Evolutionary conservation across 1,140 invertebrate genomes (phyloP).

Genomic region (Zaprionus tsacasi): DNA sequence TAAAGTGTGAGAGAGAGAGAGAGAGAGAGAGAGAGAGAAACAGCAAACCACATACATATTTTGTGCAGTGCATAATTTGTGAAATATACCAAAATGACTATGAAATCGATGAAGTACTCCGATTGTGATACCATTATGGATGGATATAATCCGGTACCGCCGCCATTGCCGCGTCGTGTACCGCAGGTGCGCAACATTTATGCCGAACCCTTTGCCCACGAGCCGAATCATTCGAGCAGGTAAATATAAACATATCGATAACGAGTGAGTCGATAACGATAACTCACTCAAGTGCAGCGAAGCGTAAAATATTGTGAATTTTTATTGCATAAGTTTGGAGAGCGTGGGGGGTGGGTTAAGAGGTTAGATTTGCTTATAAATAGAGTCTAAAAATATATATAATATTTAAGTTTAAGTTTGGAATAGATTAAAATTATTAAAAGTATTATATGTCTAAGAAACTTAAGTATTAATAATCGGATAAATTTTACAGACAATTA

Average conservation of each 20-base stretch:
- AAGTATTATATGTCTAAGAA: too few species aligned
- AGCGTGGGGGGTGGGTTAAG: not conserved
- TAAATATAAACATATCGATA: conserved; percentile 53
- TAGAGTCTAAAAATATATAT: too few species aligned
- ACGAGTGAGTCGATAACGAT: conserved; percentile 9
- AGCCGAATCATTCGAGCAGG: conserved; percentile 84
- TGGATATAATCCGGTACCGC: conserved; percentile 85
- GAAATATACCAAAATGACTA: conserved; percentile 77
- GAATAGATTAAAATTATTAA: not conserved
- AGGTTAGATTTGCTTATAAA: not conserved
- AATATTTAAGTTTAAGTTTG: not conserved
- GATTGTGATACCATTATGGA: conserved; percentile 85
- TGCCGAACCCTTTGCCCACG: conserved; percentile 86
- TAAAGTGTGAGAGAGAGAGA: too few species aligned
- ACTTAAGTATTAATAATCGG: too few species aligned
- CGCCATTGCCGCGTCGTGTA: conserved; percentile 85
- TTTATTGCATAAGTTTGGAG: not conserved
- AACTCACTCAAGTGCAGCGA: not conserved
- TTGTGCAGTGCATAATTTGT: not conserved
- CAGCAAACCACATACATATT: not conserved
- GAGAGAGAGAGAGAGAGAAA: not conserved
- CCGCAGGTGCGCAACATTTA: conserved; percentile 85
- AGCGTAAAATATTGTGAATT: not conserved
- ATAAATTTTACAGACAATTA: too few species aligned
- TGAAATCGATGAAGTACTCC: conserved; percentile 85